Percentiles rank a stretch among this genome's conserved stretches.
phyloP scores from a whole-genome alignment of 2,888 invertebrate genomes.

The Ypsolopha scabrella region DNA sequence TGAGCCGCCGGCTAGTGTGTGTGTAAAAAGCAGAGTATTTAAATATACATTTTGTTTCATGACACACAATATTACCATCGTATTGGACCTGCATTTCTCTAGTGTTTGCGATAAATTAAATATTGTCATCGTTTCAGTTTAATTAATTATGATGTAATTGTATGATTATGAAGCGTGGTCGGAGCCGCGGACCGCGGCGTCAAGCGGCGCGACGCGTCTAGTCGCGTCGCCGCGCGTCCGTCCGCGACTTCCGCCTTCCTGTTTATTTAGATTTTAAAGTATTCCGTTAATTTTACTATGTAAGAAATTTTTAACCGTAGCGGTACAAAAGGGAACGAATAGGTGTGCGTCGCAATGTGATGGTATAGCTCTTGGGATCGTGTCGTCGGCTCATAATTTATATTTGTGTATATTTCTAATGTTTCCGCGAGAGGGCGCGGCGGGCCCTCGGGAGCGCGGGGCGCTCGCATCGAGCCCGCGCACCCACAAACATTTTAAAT shows the following conservation, averaged over 20 bases:
- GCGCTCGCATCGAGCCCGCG: constrained; percentile 2
- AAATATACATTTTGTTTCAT: constrained; percentile 74
- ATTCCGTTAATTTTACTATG: constrained; percentile 68
- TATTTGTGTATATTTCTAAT: constrained; percentile 41
- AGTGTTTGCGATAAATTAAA: constrained; percentile 70
- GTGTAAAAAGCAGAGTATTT: constrained; percentile 72
- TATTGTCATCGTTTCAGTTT: constrained; percentile 68
- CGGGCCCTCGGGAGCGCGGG: constrained; percentile 6
- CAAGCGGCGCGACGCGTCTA: too few relatives aligned
- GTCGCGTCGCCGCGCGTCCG: constrained; percentile 10
- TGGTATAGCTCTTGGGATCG: constrained; percentile 41
- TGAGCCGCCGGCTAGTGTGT: constrained; percentile 82
- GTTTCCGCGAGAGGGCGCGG: constrained; percentile 4
- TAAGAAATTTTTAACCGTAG: constrained; percentile 60
- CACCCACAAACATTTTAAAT: constrained; percentile 53
- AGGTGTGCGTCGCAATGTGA: constrained; percentile 60
- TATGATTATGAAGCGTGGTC: constrained; percentile 16
- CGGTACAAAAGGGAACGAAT: constrained; percentile 59
- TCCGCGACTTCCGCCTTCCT: constrained; percentile 28
- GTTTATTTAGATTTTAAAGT: constrained; percentile 66
- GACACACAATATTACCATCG: constrained; percentile 72
- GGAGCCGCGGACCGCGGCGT: constrained; percentile 14
- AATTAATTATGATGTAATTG: constrained; percentile 24
- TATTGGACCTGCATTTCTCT: constrained; percentile 73
- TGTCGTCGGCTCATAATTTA: constrained; percentile 46